These are phyloP conservation scores for Bradysia coprophila DNA, from an alignment of 1,140 invertebrate species.

Conservation along the genomic window DNA sequence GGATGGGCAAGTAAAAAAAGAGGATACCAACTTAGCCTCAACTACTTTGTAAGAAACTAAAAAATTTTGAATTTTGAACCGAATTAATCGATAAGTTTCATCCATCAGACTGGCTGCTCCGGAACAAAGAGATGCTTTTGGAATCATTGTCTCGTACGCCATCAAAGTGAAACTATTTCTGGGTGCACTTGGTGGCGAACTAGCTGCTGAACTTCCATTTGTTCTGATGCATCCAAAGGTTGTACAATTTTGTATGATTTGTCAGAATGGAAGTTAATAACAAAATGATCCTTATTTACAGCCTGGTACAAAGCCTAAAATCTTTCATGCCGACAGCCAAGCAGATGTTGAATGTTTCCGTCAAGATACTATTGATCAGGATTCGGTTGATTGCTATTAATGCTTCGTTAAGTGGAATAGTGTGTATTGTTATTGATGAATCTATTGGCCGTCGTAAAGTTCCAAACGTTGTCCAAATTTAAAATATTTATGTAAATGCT, in stretches of 20 bases:
- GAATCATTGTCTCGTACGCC: conserved; percentile 76
- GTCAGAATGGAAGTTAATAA: background rate
- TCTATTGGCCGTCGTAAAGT: no score
- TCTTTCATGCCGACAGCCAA: conserved; percentile 39
- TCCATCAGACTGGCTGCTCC: background rate
- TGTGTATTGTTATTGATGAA: no score
- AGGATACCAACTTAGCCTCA: conserved; percentile 72
- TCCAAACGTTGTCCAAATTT: no score
- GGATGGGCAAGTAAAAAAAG: conserved; percentile 79
- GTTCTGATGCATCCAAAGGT: conserved; percentile 92
- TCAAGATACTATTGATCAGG: conserved; percentile 37
- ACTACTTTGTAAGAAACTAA: conserved; percentile 69
- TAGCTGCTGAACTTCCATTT: conserved; percentile 90
- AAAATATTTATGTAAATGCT: no score
- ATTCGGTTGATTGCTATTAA: no score
- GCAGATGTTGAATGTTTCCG: conserved; percentile 40
- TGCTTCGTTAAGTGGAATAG: no score
- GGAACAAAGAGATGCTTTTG: conserved; percentile 54
- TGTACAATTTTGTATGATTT: conserved; percentile 1
- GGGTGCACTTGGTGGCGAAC: conserved; percentile 82
- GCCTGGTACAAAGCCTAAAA: conserved; percentile 29
- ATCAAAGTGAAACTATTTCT: conserved; percentile 92
- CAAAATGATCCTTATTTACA: conserved; percentile 15
- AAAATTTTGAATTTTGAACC: background rate
- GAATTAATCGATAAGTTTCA: background rate